Evolutionary conservation across 1,140 invertebrate genomes (phyloP), one percentile per base, ranked within the genome.

Genomic region (Lordiphosa collinella): DNA sequence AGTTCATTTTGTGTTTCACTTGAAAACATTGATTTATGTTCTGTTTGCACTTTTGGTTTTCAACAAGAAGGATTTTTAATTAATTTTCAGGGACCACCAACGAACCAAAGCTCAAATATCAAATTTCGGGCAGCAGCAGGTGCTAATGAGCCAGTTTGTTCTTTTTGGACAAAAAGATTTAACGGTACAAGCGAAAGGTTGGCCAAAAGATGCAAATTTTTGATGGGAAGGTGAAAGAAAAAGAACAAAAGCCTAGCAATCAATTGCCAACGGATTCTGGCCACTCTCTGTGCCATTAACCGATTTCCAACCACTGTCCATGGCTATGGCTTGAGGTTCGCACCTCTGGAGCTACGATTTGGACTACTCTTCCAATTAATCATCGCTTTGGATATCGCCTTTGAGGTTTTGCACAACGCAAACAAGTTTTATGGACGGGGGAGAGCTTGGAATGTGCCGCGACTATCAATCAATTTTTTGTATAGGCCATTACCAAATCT

Each of bases 21-120:
- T 80, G 78, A 84, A 64, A 76, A 64, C 63, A 78, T 80, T 80
- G 76, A 80, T 80, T 80, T 80, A 80, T 80, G 71, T 84, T 57
- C 46, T 74, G 57, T 68, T 79, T 67, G 67, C 78, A 82, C 76
- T 82, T 82, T 82, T 82, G 67, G 78, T 82, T 82, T 80, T 82
- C 78, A 76, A 43, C n/a, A n/a, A 25, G 16, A 9, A 44, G 16
- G 5, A 25, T 4, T 1, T 1, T 2, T 2, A 29, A 6, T 22
- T 22, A 22, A 29, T 29, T 29, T 22, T 29, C 8, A 14, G 13
- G 11, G 41, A 44, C 41, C 41, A 44, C 41, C 41, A 22, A 25
- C 41, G 22, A 44, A 44, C 22, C 40, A 22, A 22, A 22, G 18
- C 40, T 44, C 7, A 18, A 41, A 22, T 38, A 13, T n/a, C 22